Base-by-base conservation (phyloP, 1,140 invertebrate genomes). In the Tetraneura akinire region DNA sequence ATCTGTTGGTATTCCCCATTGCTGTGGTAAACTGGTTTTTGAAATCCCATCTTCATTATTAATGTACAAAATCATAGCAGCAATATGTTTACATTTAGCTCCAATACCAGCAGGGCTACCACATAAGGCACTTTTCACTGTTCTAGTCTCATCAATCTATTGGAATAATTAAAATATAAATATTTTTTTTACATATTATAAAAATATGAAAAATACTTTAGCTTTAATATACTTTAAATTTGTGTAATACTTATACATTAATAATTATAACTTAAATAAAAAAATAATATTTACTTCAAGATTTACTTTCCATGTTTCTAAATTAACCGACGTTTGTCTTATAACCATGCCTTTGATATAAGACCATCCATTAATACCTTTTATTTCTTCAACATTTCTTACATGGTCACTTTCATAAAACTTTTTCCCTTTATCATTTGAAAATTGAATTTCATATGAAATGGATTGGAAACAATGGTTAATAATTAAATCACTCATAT, bases 41-140 rank as follows among this genome's bases (percentile, higher is more conserved):
- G 53, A 57, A 26, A 23, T 57, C 10, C 53, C 23, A n/a, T 57
- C 21, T 57, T 57, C 53, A 57, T 57, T 57, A 57, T 57, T 57
- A 23, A 57, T 57, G 13, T 57, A 26, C 23, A 23, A 26, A 23
- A 57, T 9, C 23, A 57, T 8, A 23, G 53, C 53, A 57, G 21
- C n/a, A 57, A 53, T 23, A 13, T 57, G 53, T 13, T 57, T 57
- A 57, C 53, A 57, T 21, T 57, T 57, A 57, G 10, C 11, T 9
- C 53, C 53, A 57, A 21, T 21, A n/a, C 53, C 53, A 57, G 53
- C n/a, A 57, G 53, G 53, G 9, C 53, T 23, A 23, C 23, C 53
- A 13, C 21, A 57, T 23, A 57, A 57, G n/a, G 23, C n/a, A 57
- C n/a, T n/a, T n/a, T n/a, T n/a, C n/a, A n/a, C n/a, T n/a, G n/a